Evolutionary conservation across 1,140 invertebrate genomes (phyloP), one percentile per base, ranked within the genome.

Genomic region (Gryon sp.): DNA sequence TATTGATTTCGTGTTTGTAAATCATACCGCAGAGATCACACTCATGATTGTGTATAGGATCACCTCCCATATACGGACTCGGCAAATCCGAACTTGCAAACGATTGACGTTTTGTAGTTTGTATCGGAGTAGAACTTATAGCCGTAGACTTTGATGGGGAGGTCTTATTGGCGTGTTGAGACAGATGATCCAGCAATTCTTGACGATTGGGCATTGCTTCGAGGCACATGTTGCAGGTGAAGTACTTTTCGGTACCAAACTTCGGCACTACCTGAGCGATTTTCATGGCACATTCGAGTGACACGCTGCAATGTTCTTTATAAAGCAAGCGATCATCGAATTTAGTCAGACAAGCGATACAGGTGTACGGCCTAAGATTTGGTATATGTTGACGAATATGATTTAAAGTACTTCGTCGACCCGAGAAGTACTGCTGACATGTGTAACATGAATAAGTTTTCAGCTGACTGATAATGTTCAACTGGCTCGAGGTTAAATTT

Each of bases 211-310:
- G 14, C 76, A 88, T 65, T 0, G 88, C 70, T 18, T 81, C 70
- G 20, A 88, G 50, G 22, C 88, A 89, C 88, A 89, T 89, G 43
- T 88, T 89, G 11, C 88, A 89, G 0, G 87, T 88, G 52, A 89
- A 89, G 19, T 88, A 88, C 15, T 84, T 86, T 16, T 89, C 87
- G 0, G 70, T 76, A 0, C 87, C 87, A 0, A 81, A 77, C 32
- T 84, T 86, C 0, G 88, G 88, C 0, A 86, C 43, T 0, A 89
- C 88, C 0, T 84, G 45, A 1, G 88, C 88, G 1, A 89, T 89
- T 24, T 88, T 88, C 86, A 88, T 87, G 0, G 88, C 88, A 34
- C 87, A 89, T 6, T 89, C 86, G 14, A 88, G 88, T 0, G 87
- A 88, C 0, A 82, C 85, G 6, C 76, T 81, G 24, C 88, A 88